Conservation (phyloP, 2,888 invertebrate species). For the Acholoe squamosa region DNA sequence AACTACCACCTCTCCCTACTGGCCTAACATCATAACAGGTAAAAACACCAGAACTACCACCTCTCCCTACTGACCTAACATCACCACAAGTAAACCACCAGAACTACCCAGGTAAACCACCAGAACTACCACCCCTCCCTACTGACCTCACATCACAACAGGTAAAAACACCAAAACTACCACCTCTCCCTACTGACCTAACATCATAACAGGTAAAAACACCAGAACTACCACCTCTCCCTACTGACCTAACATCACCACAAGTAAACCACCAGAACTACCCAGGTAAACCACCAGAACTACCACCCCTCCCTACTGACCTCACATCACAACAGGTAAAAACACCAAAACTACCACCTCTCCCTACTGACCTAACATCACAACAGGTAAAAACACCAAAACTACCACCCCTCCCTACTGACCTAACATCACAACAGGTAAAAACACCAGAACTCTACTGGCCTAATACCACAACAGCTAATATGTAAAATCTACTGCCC, state of each 20-base stretch:
- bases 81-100: not conserved
- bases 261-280: too few relatives aligned
- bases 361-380: not conserved
- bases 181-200: too few relatives aligned
- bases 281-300: not conserved
- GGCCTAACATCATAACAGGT: not conserved
- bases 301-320: not conserved
- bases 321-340: constrained; percentile 54
- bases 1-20: not conserved
- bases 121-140: constrained; percentile 67
- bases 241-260: not conserved
- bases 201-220: not conserved
- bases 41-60: not conserved
- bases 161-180: constrained; percentile 55
- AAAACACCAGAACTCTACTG: too few relatives aligned
- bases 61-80: not conserved
- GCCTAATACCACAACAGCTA: too few relatives aligned
- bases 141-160: constrained; percentile 62
- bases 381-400: too few relatives aligned
- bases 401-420: too few relatives aligned
- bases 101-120: too few relatives aligned
- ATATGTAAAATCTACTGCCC: too few relatives aligned
- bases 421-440: too few relatives aligned
- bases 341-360: too few relatives aligned
- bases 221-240: too few relatives aligned